phyloP scores from a whole-genome alignment of 1,140 invertebrate species.

The Hyposmocoma kahamanoa region DNA sequence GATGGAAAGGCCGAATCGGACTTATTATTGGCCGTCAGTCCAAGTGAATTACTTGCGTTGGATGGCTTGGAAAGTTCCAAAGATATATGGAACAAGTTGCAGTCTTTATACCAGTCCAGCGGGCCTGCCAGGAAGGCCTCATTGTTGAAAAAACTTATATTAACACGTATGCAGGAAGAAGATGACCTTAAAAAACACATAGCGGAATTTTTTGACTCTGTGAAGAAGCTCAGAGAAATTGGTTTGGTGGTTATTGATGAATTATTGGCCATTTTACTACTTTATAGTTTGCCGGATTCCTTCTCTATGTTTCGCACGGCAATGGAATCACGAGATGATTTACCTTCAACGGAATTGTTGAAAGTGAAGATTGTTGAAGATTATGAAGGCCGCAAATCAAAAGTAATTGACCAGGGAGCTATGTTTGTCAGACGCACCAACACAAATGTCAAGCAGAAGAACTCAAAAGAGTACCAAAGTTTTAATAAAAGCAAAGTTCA shows the following conservation, averaged over 20 bases:
- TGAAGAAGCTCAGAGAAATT: constrained; percentile 28
- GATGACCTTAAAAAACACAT: constrained; percentile 23
- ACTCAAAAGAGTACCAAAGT: constrained; percentile 2
- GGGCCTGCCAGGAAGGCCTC: constrained; percentile 26
- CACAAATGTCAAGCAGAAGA: too few species aligned
- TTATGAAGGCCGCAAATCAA: constrained; percentile 15
- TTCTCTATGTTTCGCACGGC: constrained; percentile 22
- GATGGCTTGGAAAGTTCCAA: constrained; percentile 24
- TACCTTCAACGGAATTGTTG: constrained; percentile 19
- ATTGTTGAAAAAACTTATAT: constrained; percentile 24
- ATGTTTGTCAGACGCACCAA: constrained; percentile 11
- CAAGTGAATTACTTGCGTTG: constrained; percentile 20
- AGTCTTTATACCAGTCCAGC: constrained; percentile 23
- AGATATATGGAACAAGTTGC: constrained; percentile 23
- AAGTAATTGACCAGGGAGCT: constrained; percentile 14
- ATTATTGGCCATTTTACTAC: constrained; percentile 21
- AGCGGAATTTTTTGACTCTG: constrained; percentile 25
- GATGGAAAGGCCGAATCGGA: constrained; percentile 25
- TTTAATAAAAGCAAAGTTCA: constrained; percentile 10
- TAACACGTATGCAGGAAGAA: constrained; percentile 23
- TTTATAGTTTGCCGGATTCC: constrained; percentile 23
- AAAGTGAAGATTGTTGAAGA: constrained; percentile 25
- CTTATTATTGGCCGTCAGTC: constrained; percentile 24
- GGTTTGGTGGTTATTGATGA: constrained; percentile 26
- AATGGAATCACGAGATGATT: constrained; percentile 24